phyloP scores from a whole-genome alignment of 2,797 vertebrate species.

The Sandelia bainsii region DNA sequence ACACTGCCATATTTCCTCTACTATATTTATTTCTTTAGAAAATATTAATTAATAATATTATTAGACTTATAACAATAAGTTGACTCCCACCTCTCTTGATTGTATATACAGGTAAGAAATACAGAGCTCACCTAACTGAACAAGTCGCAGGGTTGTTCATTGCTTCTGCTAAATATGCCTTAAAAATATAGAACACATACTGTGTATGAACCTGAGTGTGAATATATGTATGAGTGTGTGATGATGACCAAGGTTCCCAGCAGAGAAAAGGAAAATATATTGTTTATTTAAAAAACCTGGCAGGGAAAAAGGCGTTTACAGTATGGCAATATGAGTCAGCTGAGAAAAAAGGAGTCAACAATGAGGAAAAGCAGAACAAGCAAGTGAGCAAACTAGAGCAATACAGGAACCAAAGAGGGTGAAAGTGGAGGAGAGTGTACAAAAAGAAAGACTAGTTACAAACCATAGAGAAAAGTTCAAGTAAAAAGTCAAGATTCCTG shows the following conservation, averaged over 20 bases:
- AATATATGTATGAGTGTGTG: slow-evolving; percentile 1
- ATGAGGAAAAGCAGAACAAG: not conserved
- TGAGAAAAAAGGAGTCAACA: not conserved
- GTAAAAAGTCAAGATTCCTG: slow-evolving; percentile 15
- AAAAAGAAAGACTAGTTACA: not conserved
- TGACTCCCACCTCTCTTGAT: slow-evolving; percentile 14
- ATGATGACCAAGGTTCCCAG: slow-evolving; percentile 7
- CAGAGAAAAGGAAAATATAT: slow-evolving; percentile 12
- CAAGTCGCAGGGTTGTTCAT: slow-evolving; percentile 7
- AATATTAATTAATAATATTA: no score
- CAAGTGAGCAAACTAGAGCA: not conserved
- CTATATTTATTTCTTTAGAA: slow-evolving; percentile 25
- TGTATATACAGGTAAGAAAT: not conserved
- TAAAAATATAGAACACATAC: not conserved
- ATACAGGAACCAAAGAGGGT: slow-evolving; percentile 1
- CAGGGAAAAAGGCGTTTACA: slow-evolving; percentile 21
- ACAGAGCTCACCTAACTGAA: slow-evolving; percentile 31
- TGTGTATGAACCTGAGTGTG: not conserved
- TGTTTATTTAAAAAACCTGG: slow-evolving; percentile 19
- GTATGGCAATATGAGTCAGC: slow-evolving; percentile 21
- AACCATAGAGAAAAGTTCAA: slow-evolving; percentile 4
- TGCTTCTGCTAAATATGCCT: not conserved
- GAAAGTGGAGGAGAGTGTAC: not conserved
- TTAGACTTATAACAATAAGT: slow-evolving; percentile 19
- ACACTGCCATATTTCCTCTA: slow-evolving; percentile 5